Evolutionary conservation across 2,888 invertebrate species (phyloP), one percentile per base, ranked within the genome.

Genomic region (Cerastis rubricosa): DNA sequence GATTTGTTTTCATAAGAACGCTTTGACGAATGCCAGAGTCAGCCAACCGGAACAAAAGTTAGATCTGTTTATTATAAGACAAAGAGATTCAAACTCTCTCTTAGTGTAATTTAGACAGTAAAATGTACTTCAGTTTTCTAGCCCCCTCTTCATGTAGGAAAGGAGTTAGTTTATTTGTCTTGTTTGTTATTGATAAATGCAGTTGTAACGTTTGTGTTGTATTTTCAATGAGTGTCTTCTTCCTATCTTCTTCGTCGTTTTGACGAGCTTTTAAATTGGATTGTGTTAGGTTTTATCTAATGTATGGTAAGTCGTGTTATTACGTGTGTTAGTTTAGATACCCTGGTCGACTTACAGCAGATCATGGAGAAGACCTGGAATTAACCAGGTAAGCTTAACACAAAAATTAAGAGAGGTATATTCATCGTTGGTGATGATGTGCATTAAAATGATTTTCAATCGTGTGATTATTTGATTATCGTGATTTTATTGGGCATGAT

Each of bases 1-100:
- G 85, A 90, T 90, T 89, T 89, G 89, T 92, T 88, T 89, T 90
- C 86, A 89, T 80, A 83, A 87, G 87, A 91, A 91, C 89, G 91
- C 92, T 92, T 92, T 92, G 91, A 92, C 90, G 89, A 89, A 92
- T 91, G 85, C 90, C 89, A 83, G 87, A 89, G 85, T 87, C 89
- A 91, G 89, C 87, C 88, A 87, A 86, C 87, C 88, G 80, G 87
- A 85, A 88, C 85, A 84, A 87, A 88, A 89, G 89, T 91, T 89
- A 83, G 85, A 87, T 83, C 86, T 89, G 91, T 90, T 90, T 91
- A 90, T 91, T 90, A 85, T 85, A 78, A 83, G 78, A 85, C 85
- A 85, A 78, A 88, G 85, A 85, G 84, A 88, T 88, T 88, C 81
- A 88, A 88, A 87, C 83, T 86, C 83, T 86, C 80, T 83, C 76